A percentile compares a stretch with the other conserved stretches of the same genome.
Evolutionary conservation across 1,140 invertebrate species (phyloP).

Genomic region (Achroia grisella): DNA sequence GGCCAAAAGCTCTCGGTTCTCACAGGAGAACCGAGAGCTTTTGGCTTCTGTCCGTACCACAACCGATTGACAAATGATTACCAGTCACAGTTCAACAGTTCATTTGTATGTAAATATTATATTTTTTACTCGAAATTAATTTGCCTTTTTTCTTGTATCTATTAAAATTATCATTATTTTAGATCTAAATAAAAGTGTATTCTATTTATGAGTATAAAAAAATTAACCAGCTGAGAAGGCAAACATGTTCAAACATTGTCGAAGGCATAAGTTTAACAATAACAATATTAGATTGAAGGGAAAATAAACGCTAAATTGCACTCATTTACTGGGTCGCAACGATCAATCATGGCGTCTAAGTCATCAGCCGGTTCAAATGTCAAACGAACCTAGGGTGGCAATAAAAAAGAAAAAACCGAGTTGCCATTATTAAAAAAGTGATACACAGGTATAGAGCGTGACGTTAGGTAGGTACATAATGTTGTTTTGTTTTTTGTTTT

Average conservation of each 20-base stretch:
- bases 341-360: conserved; percentile 69
- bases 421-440: conserved; percentile 74
- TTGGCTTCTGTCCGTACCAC: no score
- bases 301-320: conserved; percentile 69
- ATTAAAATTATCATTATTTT: no score
- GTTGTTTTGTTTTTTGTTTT: no score
- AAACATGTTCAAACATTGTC: conserved; percentile 7
- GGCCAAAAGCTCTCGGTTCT: no score
- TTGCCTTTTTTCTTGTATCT: no score
- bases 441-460: no score
- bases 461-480: no score
- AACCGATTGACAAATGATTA: conserved; percentile 61
- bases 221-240: conserved; percentile 3
- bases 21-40: no score
- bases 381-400: conserved; percentile 69
- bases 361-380: conserved; percentile 72
- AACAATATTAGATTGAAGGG: conserved; percentile 23
- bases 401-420: conserved; percentile 65
- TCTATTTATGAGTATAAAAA: no score
- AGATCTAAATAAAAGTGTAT: no score
- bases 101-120: conserved; percentile 57
- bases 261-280: neutral
- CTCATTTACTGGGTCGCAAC: conserved; percentile 67
- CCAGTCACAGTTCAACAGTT: conserved; percentile 53
- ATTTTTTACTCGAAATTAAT: conserved; percentile 11